Base-by-base conservation (phyloP, 2,797 vertebrate species). In the Crypturellus tataupa region DNA sequence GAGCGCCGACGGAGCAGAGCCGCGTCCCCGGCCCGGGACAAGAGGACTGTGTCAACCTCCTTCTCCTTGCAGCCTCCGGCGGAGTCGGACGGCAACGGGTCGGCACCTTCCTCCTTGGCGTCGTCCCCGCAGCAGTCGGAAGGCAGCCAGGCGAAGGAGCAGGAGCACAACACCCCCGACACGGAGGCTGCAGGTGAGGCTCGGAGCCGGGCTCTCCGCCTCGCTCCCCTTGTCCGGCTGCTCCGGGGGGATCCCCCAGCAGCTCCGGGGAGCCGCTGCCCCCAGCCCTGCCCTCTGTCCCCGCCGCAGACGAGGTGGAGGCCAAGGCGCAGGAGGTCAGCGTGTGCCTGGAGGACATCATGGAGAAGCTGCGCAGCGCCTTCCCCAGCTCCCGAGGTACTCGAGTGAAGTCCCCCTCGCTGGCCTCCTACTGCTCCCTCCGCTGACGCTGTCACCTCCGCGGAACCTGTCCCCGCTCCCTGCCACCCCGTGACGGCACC, bases 331-430 rank as follows among this genome's bases (percentile, higher is more conserved):
- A 99, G 85, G 98, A 99, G 70, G 99, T 99, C 25, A 99, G 99
- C 78, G 89, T 99, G 96, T 99, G 99, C 97, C 98, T 99, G 82
- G 99, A 99, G 96, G 99, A 99, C 93, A 99, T 99, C 86, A 99
- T 99, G 94, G 99, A 99, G 97, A 99, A 99, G 97, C 98, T 99
- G 97, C 98, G 98, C 89, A 99, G 99, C 58, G 98, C 99, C 97
- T 99, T 99, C 97, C 99, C 99, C 69, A 98, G n/a, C 87, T 97
- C 98, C 65, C 95, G 85, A 98, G 98, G 98, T 97, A 98, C 95
- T 84, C 91, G 94, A 85, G 86, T 88, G 91, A 95, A 97, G 87
- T 89, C 94, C 35, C 93, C 96, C 20, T 96, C 97, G 68, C 75
- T 96, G 58, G 42, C 95, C 87, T 95, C 93, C 63, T 93, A 11